Conservation (phyloP, 2,113 vertebrate species). For the Eubucco bourcierii region DNA sequence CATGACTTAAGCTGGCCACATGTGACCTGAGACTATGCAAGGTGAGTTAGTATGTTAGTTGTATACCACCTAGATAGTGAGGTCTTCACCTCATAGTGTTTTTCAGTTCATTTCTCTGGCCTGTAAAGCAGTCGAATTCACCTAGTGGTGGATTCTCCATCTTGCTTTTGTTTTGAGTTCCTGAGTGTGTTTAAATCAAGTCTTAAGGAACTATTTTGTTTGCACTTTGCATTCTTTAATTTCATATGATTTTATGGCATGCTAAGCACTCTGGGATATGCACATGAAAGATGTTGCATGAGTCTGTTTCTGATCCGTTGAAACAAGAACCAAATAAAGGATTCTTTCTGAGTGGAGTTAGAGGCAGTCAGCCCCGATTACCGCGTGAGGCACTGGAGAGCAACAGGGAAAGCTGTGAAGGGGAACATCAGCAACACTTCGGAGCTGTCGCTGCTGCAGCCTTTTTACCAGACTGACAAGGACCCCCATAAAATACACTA, state of each 20-base stretch:
- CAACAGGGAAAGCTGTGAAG: neutral
- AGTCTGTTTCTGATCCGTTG: neutral
- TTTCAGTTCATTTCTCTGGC: neutral
- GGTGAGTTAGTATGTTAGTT: neutral
- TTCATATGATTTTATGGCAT: neutral
- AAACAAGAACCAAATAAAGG: neutral
- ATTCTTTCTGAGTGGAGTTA: neutral
- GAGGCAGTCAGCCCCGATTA: neutral
- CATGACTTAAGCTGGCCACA: neutral
- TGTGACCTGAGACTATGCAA: neutral
- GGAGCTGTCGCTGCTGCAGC: neutral
- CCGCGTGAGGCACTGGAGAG: conserved; percentile 27
- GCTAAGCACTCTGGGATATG: neutral
- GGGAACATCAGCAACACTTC: neutral
- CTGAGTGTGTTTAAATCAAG: neutral
- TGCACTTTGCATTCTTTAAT: neutral
- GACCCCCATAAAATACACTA: neutral
- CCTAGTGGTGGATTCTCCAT: neutral
- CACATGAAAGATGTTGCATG: neutral
- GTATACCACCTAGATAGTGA: neutral
- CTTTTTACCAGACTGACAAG: conserved; percentile 17
- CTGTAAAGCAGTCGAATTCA: neutral
- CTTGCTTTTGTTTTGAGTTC: neutral
- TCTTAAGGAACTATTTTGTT: neutral
- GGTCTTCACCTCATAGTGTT: neutral